Evolutionary conservation across 2,113 vertebrate species (phyloP), one percentile per base, ranked within the genome.

Genomic region (Pholis gunnellus): DNA sequence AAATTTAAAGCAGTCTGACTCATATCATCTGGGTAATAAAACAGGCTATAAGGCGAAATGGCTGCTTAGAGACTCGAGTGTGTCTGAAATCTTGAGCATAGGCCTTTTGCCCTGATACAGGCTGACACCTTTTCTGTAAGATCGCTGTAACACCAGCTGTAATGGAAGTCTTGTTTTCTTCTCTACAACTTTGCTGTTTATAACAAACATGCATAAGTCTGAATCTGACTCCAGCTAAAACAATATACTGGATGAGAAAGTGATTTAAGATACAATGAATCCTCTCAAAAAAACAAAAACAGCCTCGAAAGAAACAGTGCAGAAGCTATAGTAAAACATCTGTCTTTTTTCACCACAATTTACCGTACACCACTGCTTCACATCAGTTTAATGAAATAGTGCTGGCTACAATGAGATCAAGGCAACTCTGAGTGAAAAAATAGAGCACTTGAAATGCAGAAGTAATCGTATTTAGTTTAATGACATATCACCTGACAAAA

Each of bases 391-490:
- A 83, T 79, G 17, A 78, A 87, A 34, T 9, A 0, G 13, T 25
- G 56, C 83, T 75, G 60, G 67, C 52, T 34, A 61, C 64, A 34
- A 6, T 31, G 44, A 79, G 50, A 76, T 88, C 74, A 88, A 72
- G 52, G 77, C 40, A 20, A 38, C 34, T 52, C 61, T 36, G 29
- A 5, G 20, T 44, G 63, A 20, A 63, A 48, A 77, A 50, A 72
- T 59, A 68, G 59, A 83, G 44, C 64, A 42, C 29, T 40, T 65
- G 29, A 63, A 85, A 84, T 72, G 42, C 77, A 78, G 36, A 80
- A 48, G 20, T 73, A 54, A 78, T 87, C 6, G 8, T 34, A 38
- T 6, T 44, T 67, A 9, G 14, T 76, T 76, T 81, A 50, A 34
- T 85, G 42, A 79, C 25, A 57, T 22, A 79, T 69, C 25, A 9